These are phyloP conservation scores for Typhlichthys subterraneus DNA, from an alignment of 2,797 vertebrate genomes.

Conservation along the genomic window DNA sequence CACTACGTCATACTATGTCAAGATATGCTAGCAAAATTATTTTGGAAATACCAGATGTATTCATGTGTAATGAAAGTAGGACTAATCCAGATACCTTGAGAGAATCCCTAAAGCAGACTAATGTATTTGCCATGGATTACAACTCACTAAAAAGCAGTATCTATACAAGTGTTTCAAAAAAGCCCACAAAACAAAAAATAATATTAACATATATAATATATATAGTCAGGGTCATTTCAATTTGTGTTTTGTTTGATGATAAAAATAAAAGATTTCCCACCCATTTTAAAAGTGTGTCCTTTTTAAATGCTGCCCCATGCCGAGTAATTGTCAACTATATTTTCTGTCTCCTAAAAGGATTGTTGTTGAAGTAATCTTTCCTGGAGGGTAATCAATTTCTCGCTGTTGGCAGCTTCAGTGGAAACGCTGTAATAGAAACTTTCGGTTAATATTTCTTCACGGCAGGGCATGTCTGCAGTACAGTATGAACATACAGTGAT, in stretches of 20 bases:
- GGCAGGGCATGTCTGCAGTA: not conserved
- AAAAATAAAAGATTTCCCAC: too few species aligned
- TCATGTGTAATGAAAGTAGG: not conserved
- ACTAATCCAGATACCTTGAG: slow-evolving; percentile 1
- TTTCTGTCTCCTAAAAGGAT: not conserved
- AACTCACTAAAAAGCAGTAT: not conserved
- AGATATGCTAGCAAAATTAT: too few species aligned
- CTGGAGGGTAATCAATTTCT: not conserved
- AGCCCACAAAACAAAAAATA: not conserved
- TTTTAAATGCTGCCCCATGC: too few species aligned
- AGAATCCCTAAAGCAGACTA: not conserved
- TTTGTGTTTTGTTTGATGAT: too few species aligned
- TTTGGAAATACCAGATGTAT: not conserved
- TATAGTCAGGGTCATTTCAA: too few species aligned
- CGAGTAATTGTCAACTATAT: not conserved
- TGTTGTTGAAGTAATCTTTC: not conserved
- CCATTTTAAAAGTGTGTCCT: too few species aligned
- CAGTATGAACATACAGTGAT: not conserved
- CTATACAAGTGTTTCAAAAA: not conserved
- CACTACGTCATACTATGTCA: too few species aligned
- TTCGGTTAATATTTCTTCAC: not conserved
- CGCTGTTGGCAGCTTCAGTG: not conserved
- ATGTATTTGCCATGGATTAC: slow-evolving; percentile 2
- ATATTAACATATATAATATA: not conserved
- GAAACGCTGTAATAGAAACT: not conserved